Base-by-base conservation (phyloP, 2,888 invertebrate genomes). In the Yponomeuta evonymella region DNA sequence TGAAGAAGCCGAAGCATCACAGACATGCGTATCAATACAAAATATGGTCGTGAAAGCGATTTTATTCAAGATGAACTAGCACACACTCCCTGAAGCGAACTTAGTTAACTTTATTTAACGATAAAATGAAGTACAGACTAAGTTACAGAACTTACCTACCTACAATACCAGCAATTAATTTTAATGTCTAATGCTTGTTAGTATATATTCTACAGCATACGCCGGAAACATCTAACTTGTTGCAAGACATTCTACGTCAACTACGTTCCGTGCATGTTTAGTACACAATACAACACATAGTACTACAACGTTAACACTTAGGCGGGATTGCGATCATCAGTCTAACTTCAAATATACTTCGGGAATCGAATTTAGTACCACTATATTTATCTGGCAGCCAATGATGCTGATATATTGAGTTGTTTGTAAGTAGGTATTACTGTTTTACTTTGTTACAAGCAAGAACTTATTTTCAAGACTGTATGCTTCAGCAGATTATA, bases 301-400 rank as follows among this genome's bases (percentile, higher is more conserved):
- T 43, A 84, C 84, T 87, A 87, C 81, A 77, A 76, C 75, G 76
- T 82, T 78, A 82, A 84, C 80, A 83, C 73, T 79, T 43, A 84
- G 83, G 89, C 90, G 91, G 90, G 91, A 90, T 84, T 91, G 91
- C 91, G 91, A 91, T 90, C 90, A 91, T 91, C 91, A 83, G 85
- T 86, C 81, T 74, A 79, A 69, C 70, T 64, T 67, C 70, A 58
- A 58, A 58, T 58, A 58, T 58, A 58, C 8, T 15, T 58, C 3
- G 15, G 51, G 6, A 58, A 58, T 58, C 15, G 15, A 58, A 58
- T 58, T 15, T 58, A 58, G 15, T 58, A 58, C 51, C 51, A 68
- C 36, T 72, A 58, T 68, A 48, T 58, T 58, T 15, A 58, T 15
- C 51, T 58, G 51, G 51, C 68, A 68, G 68, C 68, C 68, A 51